Percentiles rank a stretch among this genome's conserved stretches.
These are phyloP conservation scores for Linnaemya tessellans DNA, from an alignment of 2,888 invertebrate genomes.

Conservation along the genomic window DNA sequence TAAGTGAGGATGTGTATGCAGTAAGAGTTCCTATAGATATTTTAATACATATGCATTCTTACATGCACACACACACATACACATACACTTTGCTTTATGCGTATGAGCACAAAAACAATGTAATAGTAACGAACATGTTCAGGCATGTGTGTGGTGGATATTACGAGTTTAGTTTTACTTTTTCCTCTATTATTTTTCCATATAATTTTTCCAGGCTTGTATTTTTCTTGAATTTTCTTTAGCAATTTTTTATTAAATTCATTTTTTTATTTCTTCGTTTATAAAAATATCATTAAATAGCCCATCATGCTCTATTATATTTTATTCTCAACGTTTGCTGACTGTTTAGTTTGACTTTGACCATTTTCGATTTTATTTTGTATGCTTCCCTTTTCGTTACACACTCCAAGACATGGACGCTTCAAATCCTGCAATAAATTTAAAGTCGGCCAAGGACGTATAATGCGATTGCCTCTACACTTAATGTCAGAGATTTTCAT, in stretches of 20 bases:
- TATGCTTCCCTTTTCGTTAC: not conserved
- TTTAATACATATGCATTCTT: not conserved
- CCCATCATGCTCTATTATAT: constrained; percentile 1
- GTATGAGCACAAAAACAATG: constrained; percentile 24
- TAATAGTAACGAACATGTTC: constrained; percentile 49
- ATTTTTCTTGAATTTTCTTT: constrained; percentile 53
- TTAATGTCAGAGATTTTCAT: not conserved
- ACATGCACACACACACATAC: not conserved
- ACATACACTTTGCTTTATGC: not conserved
- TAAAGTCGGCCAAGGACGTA: constrained; percentile 47
- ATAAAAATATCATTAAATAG: not conserved
- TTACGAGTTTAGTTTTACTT: constrained; percentile 52
- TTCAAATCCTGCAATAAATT: constrained; percentile 30
- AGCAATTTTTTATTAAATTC: constrained; percentile 23
- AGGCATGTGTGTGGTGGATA: constrained; percentile 53
- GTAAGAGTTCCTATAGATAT: not conserved
- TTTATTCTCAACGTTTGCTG: not conserved
- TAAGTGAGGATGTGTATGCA: not conserved
- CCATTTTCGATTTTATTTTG: constrained; percentile 15
- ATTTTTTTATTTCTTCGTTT: constrained; percentile 12
- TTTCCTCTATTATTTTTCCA: constrained; percentile 48
- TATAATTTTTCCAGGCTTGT: constrained; percentile 33
- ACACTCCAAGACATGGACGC: not conserved
- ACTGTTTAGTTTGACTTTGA: constrained; percentile 29
- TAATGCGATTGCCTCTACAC: constrained; percentile 33